A percentile compares a stretch with the other conserved stretches of the same genome.
phyloP scores from a whole-genome alignment of 2,113 vertebrate species.

The Lates calcarifer region DNA sequence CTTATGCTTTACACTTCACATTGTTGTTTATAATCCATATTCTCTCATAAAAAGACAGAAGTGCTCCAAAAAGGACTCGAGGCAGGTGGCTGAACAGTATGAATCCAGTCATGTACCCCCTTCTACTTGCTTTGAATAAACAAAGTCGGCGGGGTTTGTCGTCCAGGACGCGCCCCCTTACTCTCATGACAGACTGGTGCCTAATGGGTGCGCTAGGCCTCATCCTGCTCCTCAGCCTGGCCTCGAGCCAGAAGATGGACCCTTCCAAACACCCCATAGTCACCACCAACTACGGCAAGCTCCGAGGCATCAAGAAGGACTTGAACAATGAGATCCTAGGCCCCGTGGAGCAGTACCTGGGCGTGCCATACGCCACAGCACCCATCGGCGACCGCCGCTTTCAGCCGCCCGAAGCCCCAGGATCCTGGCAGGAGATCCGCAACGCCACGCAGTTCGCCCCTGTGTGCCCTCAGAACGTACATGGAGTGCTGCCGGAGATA shows the following conservation, averaged over 20 bases:
- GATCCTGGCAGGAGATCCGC: slow-evolving; percentile 93
- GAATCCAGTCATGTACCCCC: slow-evolving; percentile 60
- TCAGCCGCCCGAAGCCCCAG: slow-evolving; percentile 91
- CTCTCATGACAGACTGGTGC: slow-evolving; percentile 72
- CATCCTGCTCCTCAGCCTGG: slow-evolving; percentile 80
- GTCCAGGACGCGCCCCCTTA: slow-evolving; percentile 51
- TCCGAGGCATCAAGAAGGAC: slow-evolving; percentile 91
- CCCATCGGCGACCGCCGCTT: slow-evolving; percentile 92
- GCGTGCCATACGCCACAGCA: slow-evolving; percentile 92
- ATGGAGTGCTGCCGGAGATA: slow-evolving; percentile 92
- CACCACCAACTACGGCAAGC: slow-evolving; percentile 91
- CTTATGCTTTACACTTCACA: slow-evolving; percentile 16
- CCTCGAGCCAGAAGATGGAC: slow-evolving; percentile 85
- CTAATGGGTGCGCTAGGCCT: slow-evolving; percentile 81
- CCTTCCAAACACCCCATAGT: slow-evolving; percentile 87
- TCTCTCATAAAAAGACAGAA: slow-evolving; percentile 12
- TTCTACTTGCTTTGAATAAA: slow-evolving; percentile 56
- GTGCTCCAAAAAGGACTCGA: slow-evolving; percentile 10
- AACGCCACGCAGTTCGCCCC: slow-evolving; percentile 93
- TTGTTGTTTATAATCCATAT: slow-evolving; percentile 34
- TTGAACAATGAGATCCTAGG: slow-evolving; percentile 95
- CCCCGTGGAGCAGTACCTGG: slow-evolving; percentile 92
- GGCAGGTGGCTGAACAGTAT: slow-evolving; percentile 54
- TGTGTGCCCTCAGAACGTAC: slow-evolving; percentile 93
- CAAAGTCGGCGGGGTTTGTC: slow-evolving; percentile 41